Conservation (phyloP, 2,888 invertebrate genomes). For the Orchestes rusci region DNA sequence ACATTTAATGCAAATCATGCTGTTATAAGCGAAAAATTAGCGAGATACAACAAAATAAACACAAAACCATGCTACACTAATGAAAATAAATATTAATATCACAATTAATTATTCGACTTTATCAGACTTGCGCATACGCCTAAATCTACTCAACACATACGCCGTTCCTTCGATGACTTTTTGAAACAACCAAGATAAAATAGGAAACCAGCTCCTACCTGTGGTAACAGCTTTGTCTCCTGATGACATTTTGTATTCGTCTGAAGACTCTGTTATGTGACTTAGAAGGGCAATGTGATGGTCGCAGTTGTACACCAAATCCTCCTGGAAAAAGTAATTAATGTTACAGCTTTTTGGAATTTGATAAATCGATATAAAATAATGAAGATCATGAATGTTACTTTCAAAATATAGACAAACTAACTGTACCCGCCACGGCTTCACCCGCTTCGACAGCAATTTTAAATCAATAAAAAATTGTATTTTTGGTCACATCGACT, state of each 20-base stretch:
- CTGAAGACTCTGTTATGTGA: constrained; percentile 38
- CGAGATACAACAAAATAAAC: constrained; percentile 19
- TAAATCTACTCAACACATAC: constrained; percentile 36
- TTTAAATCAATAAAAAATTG: too few relatives aligned
- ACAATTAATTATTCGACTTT: constrained; percentile 19
- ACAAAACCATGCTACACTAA: constrained; percentile 10
- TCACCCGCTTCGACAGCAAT: too few relatives aligned
- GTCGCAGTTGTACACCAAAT: constrained; percentile 76
- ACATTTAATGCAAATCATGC: constrained; percentile 36
- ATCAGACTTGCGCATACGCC: constrained; percentile 27
- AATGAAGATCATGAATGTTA: too few relatives aligned
- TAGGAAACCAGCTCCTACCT: constrained; percentile 41
- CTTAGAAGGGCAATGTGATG: constrained; percentile 77
- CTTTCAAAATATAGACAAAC: too few relatives aligned
- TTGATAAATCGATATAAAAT: too few relatives aligned
- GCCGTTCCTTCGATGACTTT: constrained; percentile 34
- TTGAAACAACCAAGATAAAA: constrained; percentile 37
- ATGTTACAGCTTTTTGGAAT: background rate
- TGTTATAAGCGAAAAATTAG: constrained; percentile 32
- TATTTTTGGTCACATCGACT: too few relatives aligned
- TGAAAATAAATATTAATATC: constrained; percentile 11
- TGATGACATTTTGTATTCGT: constrained; percentile 38
- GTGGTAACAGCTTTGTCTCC: constrained; percentile 38
- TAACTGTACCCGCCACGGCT: too few relatives aligned
- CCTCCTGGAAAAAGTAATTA: constrained; percentile 55